Percentiles rank a stretch among this genome's conserved stretches.
Evolutionary conservation across 2,797 vertebrate genomes (phyloP).

Genomic region (Chaetophractus vellerosus): DNA sequence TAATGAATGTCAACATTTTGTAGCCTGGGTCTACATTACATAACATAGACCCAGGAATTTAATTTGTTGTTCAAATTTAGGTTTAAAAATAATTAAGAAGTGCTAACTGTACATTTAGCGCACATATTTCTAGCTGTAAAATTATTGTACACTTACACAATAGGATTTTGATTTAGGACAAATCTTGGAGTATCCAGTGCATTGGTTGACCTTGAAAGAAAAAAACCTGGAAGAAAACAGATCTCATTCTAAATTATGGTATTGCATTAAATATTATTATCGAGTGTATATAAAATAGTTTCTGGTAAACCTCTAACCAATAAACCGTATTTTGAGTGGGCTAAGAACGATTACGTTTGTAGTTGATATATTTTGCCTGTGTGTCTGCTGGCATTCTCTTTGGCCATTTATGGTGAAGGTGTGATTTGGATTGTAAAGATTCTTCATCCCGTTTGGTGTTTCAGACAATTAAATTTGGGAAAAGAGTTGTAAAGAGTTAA

Average conservation of each 20-base stretch:
- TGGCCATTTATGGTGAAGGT: slow-evolving; percentile 16
- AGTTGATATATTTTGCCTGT: neutral
- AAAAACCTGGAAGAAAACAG: neutral
- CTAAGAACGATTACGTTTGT: slow-evolving; percentile 3
- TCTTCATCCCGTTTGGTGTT: slow-evolving; percentile 39
- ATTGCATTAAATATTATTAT: slow-evolving; percentile 59
- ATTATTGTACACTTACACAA: slow-evolving; percentile 66
- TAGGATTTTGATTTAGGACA: slow-evolving; percentile 75
- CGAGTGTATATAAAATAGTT: slow-evolving; percentile 42
- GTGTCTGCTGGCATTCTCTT: slow-evolving; percentile 24
- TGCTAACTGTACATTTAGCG: slow-evolving; percentile 60
- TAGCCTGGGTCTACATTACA: slow-evolving; percentile 41
- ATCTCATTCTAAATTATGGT: slow-evolving; percentile 42
- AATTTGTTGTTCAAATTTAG: slow-evolving; percentile 70
- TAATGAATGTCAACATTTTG: slow-evolving; percentile 74
- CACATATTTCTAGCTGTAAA: slow-evolving; percentile 61
- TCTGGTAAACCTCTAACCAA: slow-evolving; percentile 48
- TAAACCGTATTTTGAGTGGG: slow-evolving; percentile 12
- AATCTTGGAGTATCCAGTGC: slow-evolving; percentile 52
- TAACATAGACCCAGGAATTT: slow-evolving; percentile 63
- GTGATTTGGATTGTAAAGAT: slow-evolving; percentile 27
- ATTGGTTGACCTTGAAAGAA: slow-evolving; percentile 64
- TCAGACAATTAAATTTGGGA: neutral
- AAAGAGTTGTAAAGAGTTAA: neutral
- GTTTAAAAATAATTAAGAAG: slow-evolving; percentile 73